Conservation (phyloP, 1,140 invertebrate species). For the Saccostrea cuccullata region DNA sequence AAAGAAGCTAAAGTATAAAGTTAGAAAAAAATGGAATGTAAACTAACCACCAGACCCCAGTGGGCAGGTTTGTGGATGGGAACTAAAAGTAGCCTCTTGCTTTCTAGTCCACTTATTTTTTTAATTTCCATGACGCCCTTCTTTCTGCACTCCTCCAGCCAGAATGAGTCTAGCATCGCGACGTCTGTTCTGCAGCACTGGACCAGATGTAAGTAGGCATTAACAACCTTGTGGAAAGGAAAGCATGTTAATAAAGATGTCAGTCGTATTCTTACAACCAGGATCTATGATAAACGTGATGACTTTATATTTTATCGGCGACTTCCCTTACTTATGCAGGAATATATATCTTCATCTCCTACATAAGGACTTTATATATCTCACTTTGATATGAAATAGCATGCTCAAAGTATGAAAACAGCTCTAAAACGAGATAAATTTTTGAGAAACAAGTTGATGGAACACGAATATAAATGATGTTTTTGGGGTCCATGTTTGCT, state of each 20-base stretch:
- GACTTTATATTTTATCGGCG: too few species aligned
- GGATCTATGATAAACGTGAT: too few species aligned
- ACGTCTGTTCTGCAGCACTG: not conserved
- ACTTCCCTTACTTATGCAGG: too few species aligned
- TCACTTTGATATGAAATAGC: too few species aligned
- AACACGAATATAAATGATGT: not conserved
- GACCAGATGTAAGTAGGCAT: not conserved
- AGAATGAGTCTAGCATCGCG: not conserved
- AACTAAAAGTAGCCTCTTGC: not conserved
- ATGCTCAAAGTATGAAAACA: not conserved
- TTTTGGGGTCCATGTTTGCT: too few species aligned
- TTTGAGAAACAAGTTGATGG: not conserved
- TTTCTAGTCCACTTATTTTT: not conserved
- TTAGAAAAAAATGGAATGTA: not conserved
- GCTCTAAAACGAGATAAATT: not conserved
- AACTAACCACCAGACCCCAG: not conserved
- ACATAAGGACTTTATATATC: not conserved
- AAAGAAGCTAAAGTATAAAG: too few species aligned
- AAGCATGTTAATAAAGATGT: not conserved
- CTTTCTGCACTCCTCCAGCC: not conserved
- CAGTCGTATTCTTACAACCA: too few species aligned
- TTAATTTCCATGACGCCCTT: not conserved
- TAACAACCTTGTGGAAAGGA: not conserved
- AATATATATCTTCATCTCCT: too few species aligned
- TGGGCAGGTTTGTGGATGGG: not conserved